Conservation (phyloP, 2,797 vertebrate species). For the Pipistrellus kuhlii region DNA sequence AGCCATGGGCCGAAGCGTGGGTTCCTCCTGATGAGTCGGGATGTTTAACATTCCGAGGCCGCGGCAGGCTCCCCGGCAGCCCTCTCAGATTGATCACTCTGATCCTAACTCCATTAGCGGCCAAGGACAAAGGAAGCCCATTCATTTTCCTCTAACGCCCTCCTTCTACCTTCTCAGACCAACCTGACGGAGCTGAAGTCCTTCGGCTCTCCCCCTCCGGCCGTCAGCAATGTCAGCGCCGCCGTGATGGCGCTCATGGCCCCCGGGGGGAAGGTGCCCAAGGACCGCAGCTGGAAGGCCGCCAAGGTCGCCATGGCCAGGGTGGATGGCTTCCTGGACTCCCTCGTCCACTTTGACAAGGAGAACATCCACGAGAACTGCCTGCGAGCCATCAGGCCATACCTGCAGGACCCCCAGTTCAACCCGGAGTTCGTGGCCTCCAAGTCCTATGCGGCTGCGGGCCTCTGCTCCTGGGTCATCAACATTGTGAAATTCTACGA, state of each 20-base stretch:
- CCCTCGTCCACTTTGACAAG: constrained; percentile 94
- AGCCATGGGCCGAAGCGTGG: constrained; percentile 62
- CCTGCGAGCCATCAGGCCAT: constrained; percentile 94
- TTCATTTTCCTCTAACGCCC: constrained; percentile 76
- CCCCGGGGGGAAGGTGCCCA: constrained; percentile 92
- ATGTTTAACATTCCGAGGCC: constrained; percentile 80
- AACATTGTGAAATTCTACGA: constrained; percentile 94
- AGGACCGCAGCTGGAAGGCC: constrained; percentile 97
- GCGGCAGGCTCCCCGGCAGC: constrained; percentile 68
- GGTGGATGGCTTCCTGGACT: constrained; percentile 95
- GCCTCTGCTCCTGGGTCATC: constrained; percentile 98
- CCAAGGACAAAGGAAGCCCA: constrained; percentile 71
- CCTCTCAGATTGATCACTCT: constrained; percentile 71
- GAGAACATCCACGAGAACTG: constrained; percentile 96
- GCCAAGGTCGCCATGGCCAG: constrained; percentile 94
- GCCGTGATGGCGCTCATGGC: constrained; percentile 96
- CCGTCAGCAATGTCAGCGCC: constrained; percentile 95
- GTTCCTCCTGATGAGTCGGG: constrained; percentile 75
- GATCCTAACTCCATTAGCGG: constrained; percentile 69
- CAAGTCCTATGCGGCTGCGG: constrained; percentile 93
- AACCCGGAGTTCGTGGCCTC: constrained; percentile 92
- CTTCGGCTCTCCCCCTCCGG: constrained; percentile 93
- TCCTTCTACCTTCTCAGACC: constrained; percentile 88
- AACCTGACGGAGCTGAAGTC: constrained; percentile 97
- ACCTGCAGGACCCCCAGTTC: constrained; percentile 94